phyloP scores from a whole-genome alignment of 2,797 vertebrate genomes.

The Cyprinella venusta region DNA sequence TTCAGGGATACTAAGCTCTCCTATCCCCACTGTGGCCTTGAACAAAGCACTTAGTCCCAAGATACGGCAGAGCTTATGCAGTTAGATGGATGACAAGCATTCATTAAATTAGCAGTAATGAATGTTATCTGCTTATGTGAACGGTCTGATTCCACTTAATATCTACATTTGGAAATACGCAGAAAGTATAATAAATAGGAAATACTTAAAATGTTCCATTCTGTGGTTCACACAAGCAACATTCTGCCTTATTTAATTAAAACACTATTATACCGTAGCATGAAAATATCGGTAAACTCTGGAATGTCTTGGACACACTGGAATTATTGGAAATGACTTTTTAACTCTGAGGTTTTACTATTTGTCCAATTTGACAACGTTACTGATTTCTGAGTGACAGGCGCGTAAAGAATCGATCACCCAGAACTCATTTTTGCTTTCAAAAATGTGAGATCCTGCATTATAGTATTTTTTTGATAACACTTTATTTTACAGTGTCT shows the following conservation, averaged over 20 bases:
- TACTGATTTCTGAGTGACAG: background rate
- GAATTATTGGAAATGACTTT: background rate
- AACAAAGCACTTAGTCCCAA: background rate
- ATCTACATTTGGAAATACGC: background rate
- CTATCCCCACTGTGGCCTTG: background rate
- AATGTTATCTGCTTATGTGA: conserved; percentile 1
- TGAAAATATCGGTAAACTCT: background rate
- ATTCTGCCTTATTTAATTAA: background rate
- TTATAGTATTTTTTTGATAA: background rate
- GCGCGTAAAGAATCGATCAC: background rate
- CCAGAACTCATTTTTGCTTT: background rate
- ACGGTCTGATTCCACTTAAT: background rate
- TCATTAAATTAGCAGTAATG: background rate
- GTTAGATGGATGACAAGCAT: background rate
- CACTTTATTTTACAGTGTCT: background rate
- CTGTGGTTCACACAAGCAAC: background rate
- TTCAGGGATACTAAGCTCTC: background rate
- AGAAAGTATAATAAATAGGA: background rate
- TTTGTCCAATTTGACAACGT: background rate
- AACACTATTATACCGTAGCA: background rate
- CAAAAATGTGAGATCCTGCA: background rate
- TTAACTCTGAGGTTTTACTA: background rate
- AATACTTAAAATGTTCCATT: background rate
- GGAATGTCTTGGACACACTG: too few relatives aligned
- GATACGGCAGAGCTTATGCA: background rate